phyloP scores from a whole-genome alignment of 2,113 vertebrate genomes.

The Bos javanicus region DNA sequence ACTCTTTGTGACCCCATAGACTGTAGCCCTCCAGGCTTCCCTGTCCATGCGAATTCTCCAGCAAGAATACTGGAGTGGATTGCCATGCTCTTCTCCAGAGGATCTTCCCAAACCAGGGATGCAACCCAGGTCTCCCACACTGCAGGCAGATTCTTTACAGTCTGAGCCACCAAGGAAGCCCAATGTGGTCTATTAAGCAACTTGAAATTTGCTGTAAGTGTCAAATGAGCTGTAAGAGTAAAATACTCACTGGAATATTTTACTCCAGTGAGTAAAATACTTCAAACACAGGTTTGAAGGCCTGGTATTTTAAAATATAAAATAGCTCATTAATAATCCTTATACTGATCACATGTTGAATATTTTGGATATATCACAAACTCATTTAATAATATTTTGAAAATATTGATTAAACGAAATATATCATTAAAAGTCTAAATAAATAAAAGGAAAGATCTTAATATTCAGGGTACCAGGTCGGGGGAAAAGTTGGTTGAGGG shows the following conservation, averaged over 20 bases:
- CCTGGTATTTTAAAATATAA: not conserved
- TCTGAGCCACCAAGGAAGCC: not conserved
- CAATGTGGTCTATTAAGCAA: not conserved
- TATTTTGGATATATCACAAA: not conserved
- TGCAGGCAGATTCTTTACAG: not conserved
- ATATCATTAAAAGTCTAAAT: not conserved
- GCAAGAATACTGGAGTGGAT: not conserved
- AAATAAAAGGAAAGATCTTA: not conserved
- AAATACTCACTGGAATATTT: not conserved
- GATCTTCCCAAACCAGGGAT: not conserved
- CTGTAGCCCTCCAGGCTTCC: not conserved
- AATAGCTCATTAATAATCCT: not conserved
- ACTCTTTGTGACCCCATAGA: not conserved
- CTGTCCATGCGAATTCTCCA: not conserved
- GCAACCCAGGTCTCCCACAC: not conserved
- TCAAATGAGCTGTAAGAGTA: not conserved
- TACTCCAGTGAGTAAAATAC: too few relatives aligned
- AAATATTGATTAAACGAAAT: constrained; percentile 1
- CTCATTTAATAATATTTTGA: not conserved
- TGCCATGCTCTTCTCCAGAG: not conserved
- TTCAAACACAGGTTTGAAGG: not conserved
- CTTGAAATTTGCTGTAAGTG: not conserved
- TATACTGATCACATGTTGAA: not conserved
- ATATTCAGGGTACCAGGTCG: not conserved
- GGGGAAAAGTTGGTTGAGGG: not conserved